A percentile compares a stretch with the other conserved stretches of the same genome.
Evolutionary conservation across 2,888 invertebrate genomes (phyloP).

Genomic region (Thecocarcelia acutangulata): DNA sequence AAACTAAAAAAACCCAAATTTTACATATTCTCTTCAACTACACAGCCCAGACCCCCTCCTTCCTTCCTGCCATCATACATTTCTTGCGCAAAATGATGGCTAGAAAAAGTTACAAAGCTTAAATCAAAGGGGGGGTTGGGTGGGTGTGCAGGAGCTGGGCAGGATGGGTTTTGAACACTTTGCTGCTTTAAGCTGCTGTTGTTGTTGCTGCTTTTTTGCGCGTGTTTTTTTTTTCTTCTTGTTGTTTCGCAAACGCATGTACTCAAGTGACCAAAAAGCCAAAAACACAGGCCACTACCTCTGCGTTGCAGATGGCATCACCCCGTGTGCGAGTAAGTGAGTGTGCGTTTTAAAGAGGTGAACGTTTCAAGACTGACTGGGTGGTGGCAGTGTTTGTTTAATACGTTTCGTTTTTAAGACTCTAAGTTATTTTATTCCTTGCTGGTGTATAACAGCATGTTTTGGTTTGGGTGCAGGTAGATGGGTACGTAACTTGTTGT

Average conservation of each 20-base stretch:
- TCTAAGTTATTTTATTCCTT: conserved; percentile 57
- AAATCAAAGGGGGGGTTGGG: too few relatives aligned
- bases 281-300: conserved; percentile 59
- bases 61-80: too few relatives aligned
- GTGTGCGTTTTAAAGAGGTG: background rate
- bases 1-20: conserved; percentile 41
- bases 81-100: conserved; percentile 25
- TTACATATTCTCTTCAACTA: conserved; percentile 35
- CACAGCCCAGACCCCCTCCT: background rate
- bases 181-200: conserved; percentile 15
- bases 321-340: conserved; percentile 4
- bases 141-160: conserved; percentile 15
- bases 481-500: conserved; percentile 57
- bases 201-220: background rate
- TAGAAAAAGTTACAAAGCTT: conserved; percentile 52
- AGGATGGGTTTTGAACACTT: conserved; percentile 58
- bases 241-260: conserved; percentile 52
- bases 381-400: conserved; percentile 54
- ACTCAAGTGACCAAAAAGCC: conserved; percentile 66
- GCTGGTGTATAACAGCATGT: conserved; percentile 1
- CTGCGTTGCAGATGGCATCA: conserved; percentile 37
- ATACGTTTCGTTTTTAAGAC: conserved; percentile 65
- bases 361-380: conserved; percentile 12
- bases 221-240: conserved; percentile 17
- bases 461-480: conserved; percentile 44